Evolutionary conservation across 2,797 vertebrate genomes (phyloP).

Genomic region (Takifugu ocellatus): DNA sequence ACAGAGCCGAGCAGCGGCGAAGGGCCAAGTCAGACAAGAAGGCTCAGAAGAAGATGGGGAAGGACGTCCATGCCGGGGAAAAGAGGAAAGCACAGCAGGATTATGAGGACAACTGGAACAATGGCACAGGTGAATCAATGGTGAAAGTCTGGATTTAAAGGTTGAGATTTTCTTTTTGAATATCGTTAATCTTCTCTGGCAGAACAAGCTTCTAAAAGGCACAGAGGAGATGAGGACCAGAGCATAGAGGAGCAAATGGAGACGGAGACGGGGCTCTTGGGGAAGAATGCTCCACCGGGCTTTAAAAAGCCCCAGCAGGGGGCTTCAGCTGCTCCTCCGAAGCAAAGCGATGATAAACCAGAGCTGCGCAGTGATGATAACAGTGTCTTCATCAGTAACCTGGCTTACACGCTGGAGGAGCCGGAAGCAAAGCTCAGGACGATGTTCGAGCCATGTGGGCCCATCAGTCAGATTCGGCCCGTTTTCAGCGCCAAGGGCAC

Average conservation of each 20-base stretch:
- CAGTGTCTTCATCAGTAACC: constrained; percentile 95
- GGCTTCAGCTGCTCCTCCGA: constrained; percentile 37
- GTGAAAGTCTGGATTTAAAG: background rate
- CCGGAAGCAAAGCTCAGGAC: constrained; percentile 81
- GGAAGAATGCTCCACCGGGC: constrained; percentile 55
- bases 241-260: constrained; percentile 72
- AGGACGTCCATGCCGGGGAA: constrained; percentile 66
- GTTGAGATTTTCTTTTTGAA: background rate
- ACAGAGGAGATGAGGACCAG: constrained; percentile 67
- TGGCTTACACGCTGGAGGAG: constrained; percentile 84
- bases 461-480: constrained; percentile 80
- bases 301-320: constrained; percentile 69
- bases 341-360: constrained; percentile 63
- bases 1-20: constrained; percentile 81
- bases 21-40: constrained; percentile 85
- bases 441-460: constrained; percentile 84
- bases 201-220: constrained; percentile 82
- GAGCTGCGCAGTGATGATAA: constrained; percentile 83
- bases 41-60: constrained; percentile 82
- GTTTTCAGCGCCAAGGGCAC: constrained; percentile 82
- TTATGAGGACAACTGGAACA: constrained; percentile 62
- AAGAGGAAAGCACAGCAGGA: constrained; percentile 78
- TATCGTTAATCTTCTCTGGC: constrained; percentile 4
- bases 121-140: constrained; percentile 57
- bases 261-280: constrained; percentile 73